Evolutionary conservation across 2,888 invertebrate genomes (phyloP).

Genomic region (Acrobasis suavella): DNA sequence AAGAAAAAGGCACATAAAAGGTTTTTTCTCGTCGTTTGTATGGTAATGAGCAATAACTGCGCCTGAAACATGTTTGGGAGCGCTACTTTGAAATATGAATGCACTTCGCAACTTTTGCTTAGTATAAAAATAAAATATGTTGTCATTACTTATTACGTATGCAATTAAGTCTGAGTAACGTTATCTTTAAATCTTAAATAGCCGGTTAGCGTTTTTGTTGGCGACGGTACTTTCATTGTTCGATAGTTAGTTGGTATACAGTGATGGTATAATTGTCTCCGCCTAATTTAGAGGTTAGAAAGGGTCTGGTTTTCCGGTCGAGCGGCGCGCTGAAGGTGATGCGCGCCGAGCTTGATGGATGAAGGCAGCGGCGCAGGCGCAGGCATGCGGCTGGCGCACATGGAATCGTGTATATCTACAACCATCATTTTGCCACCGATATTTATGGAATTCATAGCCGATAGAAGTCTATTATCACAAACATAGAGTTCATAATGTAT

Average conservation of each 20-base stretch:
- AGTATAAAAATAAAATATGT: conserved; percentile 14
- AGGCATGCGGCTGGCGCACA: conserved; percentile 67
- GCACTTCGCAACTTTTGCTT: conserved; percentile 22
- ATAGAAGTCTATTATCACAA: conserved; percentile 34
- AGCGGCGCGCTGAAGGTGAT: conserved; percentile 75
- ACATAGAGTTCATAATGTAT: conserved; percentile 43
- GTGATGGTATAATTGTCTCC: conserved; percentile 36
- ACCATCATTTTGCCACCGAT: conserved; percentile 41
- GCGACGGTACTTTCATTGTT: conserved; percentile 13
- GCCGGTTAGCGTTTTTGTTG: conserved; percentile 10
- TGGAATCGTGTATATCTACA: conserved; percentile 61
- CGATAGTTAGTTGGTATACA: conserved; percentile 16
- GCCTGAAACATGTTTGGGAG: conserved; percentile 53
- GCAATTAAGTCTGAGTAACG: conserved; percentile 10
- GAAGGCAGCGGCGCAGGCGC: conserved; percentile 62
- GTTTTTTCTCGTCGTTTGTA: conserved; percentile 48
- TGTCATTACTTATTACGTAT: conserved; percentile 19
- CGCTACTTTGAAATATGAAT: conserved; percentile 33
- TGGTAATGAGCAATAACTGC: conserved; percentile 52
- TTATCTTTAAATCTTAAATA: conserved; percentile 16
- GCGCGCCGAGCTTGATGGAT: conserved; percentile 78
- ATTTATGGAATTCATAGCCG: conserved; percentile 26
- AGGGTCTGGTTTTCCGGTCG: conserved; percentile 71
- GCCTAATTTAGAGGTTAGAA: conserved; percentile 56
- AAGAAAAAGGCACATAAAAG: conserved; percentile 36